Percentiles rank a stretch among this genome's conserved stretches.
Evolutionary conservation across 1,140 invertebrate genomes (phyloP).

Genomic region (Goniozus legneri): DNA sequence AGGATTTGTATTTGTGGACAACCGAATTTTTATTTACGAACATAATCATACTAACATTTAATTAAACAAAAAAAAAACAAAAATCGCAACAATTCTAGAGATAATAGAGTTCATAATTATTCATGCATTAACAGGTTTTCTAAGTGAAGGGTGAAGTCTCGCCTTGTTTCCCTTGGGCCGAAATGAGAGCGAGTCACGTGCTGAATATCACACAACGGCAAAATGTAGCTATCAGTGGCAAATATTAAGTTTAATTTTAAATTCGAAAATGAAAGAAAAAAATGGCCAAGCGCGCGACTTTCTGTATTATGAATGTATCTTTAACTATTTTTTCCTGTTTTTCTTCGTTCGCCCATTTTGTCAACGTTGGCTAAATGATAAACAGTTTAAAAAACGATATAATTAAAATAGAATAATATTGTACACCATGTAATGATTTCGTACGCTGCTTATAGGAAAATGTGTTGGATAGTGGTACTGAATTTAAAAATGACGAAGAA

Average conservation of each 20-base stretch:
- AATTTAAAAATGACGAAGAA: too few relatives aligned
- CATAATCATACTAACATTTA: constrained; percentile 21
- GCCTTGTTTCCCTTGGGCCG: constrained; percentile 36
- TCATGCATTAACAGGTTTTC: constrained; percentile 53
- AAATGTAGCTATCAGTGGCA: constrained; percentile 9
- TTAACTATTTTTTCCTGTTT: neutral
- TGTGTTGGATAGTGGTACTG: constrained; percentile 25
- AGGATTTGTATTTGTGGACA: too few relatives aligned
- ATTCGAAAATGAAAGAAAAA: too few relatives aligned
- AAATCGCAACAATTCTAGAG: constrained; percentile 8
- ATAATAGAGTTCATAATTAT: constrained; percentile 40
- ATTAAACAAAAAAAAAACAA: constrained; percentile 15
- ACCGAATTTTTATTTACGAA: constrained; percentile 1
- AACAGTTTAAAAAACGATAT: neutral
- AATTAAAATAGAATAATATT: neutral
- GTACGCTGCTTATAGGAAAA: constrained; percentile 8
- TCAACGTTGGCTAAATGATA: too few relatives aligned
- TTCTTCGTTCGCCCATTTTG: neutral
- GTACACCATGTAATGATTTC: neutral
- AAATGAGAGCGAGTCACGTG: constrained; percentile 40
- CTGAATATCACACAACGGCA: constrained; percentile 41
- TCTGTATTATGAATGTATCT: constrained; percentile 13
- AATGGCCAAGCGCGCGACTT: constrained; percentile 36
- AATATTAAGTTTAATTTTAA: constrained; percentile 17
- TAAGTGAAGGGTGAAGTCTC: constrained; percentile 50